Evolutionary conservation across 2,888 invertebrate species (phyloP), one percentile per base, ranked within the genome.

Genomic region (Eupithecia subumbrata): DNA sequence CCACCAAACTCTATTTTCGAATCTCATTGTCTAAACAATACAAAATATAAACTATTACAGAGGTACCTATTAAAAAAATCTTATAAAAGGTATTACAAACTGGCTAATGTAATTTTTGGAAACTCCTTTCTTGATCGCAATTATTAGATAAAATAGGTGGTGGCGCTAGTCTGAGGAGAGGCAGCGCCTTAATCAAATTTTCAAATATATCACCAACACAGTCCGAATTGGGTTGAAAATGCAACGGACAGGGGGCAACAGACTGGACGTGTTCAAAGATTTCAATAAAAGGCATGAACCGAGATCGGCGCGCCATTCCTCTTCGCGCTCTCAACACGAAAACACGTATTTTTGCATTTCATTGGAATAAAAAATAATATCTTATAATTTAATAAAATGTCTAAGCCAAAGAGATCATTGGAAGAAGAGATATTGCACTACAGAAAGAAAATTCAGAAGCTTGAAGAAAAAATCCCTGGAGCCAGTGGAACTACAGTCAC

Each of bases 381-480:
- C 5, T 30, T 30, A 11, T 22, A 56, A 22, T 22, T 5, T 1
- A 25, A 25, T 25, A 60, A 60, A 60, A 60, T 60, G 60, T 60
- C 60, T 5, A 60, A 25, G 25, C 12, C n/a, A 25, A 60, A 60
- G 14, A 60, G 60, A 60, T 60, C 60, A 8, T 14, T 60, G 14
- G 60, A 60, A 60, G 60, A 60, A 60, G 60, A 60, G 25, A 60
- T 60, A 60, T 14, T 25, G 60, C 60, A 60, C 25, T 25, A 25
- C 60, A 60, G 12, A 60, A 60, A 60, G 60, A 60, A 60, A 60
- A 60, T 60, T 60, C 60, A 25, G 14, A 60, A 60, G 25, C 60
- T 60, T 25, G 60, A 60, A 60, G 14, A 60, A 14, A 60, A 60
- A 22, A 25, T 25, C 5, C 60, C 60, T 14, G 60, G 25, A 60